phyloP scores from a whole-genome alignment of 35 echinoderm and acorn worm genomes.

The Heliocidaris erythrogramma region DNA sequence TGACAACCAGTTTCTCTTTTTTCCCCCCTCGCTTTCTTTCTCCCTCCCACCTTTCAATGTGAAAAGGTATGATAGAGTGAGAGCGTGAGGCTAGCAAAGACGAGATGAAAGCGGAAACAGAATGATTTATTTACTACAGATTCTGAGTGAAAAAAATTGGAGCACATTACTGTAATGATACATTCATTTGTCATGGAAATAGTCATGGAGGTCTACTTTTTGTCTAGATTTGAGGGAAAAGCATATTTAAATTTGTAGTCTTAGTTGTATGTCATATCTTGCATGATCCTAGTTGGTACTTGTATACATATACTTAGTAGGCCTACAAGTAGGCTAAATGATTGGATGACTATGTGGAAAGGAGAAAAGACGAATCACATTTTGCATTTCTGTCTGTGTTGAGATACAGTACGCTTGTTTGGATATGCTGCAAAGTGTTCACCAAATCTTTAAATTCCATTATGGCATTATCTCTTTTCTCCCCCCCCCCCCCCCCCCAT shows the following conservation, averaged over 20 bases:
- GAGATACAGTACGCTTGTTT: neutral
- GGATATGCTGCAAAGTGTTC: neutral
- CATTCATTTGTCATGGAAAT: neutral
- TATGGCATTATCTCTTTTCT: constrained; percentile 14
- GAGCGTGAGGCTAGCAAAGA: neutral
- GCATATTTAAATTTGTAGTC: neutral
- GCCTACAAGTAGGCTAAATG: neutral
- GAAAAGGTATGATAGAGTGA: neutral
- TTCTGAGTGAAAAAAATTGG: neutral
- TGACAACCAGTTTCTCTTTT: neutral
- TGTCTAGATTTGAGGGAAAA: neutral
- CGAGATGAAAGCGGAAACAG: neutral
- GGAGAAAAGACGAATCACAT: neutral
- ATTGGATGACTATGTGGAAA: neutral
- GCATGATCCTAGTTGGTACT: too few relatives aligned
- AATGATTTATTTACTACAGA: neutral
- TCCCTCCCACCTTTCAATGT: neutral
- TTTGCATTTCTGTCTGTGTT: neutral
- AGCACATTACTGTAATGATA: neutral
- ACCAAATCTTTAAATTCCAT: neutral
- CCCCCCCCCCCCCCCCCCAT: neutral
- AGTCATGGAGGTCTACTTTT: neutral
- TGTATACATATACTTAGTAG: neutral
- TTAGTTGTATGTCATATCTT: too few relatives aligned
- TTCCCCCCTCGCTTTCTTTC: neutral